Evolutionary conservation across 2,797 vertebrate genomes (phyloP).

Genomic region (Myotis myotis): DNA sequence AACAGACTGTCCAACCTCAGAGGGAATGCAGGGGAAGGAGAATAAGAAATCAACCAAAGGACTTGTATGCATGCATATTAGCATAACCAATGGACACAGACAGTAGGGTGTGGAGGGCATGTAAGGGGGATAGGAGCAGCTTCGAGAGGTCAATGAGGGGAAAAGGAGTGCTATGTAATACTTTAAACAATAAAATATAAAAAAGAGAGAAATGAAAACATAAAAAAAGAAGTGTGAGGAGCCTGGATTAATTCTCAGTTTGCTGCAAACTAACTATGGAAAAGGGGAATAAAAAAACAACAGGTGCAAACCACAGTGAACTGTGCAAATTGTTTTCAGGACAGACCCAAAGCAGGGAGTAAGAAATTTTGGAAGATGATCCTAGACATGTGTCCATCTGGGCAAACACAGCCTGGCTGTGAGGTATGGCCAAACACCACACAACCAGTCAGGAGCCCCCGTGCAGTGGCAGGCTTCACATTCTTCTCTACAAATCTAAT

Average conservation of each 20-base stretch:
- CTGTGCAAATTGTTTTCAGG: conserved; percentile 58
- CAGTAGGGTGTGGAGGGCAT: too few species aligned
- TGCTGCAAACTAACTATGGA: neutral
- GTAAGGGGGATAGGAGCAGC: too few species aligned
- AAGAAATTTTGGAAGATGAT: conserved; percentile 70
- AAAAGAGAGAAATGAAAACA: too few species aligned
- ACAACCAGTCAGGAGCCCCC: neutral
- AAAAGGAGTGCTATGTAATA: too few species aligned
- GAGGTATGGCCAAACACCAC: conserved; percentile 36
- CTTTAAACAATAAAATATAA: too few species aligned
- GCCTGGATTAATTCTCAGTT: neutral
- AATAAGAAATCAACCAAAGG: too few species aligned
- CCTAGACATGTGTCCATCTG: conserved; percentile 51
- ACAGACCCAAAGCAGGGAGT: conserved; percentile 63
- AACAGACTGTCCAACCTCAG: too few species aligned
- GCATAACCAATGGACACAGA: too few species aligned
- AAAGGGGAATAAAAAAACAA: neutral
- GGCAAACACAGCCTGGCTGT: conserved; percentile 67
- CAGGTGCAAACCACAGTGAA: conserved; percentile 41
- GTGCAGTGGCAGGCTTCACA: neutral
- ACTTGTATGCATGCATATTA: too few species aligned
- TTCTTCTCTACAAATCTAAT: conserved; percentile 42
- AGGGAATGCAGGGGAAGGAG: too few species aligned
- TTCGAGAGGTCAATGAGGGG: too few species aligned
- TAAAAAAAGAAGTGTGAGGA: neutral